Percentiles rank a stretch among this genome's conserved stretches.
These are phyloP conservation scores for Dendropsophus ebraccatus DNA, from an alignment of 2,113 vertebrate species.

Conservation along the genomic window DNA sequence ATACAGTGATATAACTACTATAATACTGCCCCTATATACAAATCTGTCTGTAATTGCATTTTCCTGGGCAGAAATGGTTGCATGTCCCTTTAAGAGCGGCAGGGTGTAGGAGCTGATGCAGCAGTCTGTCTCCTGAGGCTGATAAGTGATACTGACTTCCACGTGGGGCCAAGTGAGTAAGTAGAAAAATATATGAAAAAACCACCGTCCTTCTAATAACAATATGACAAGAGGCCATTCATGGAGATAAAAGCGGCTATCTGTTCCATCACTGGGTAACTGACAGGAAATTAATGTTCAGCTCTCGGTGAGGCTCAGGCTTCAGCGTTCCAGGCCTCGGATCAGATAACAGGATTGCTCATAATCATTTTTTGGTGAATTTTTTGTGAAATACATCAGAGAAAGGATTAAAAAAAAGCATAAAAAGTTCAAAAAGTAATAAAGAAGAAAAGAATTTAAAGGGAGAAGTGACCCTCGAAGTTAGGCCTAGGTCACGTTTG, in stretches of 20 bases:
- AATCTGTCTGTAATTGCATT: background rate
- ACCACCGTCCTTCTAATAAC: constrained; percentile 34
- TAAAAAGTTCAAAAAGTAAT: background rate
- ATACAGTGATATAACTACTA: too few relatives aligned
- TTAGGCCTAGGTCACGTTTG: too few relatives aligned
- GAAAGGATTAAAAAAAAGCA: background rate
- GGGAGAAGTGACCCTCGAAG: background rate
- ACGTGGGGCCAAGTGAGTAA: constrained; percentile 57
- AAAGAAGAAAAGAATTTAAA: background rate
- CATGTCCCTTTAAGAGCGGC: constrained; percentile 20
- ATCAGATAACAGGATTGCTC: constrained; percentile 11
- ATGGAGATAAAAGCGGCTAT: constrained; percentile 65
- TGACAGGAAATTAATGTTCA: constrained; percentile 70
- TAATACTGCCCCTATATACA: too few relatives aligned
- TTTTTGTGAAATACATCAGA: background rate
- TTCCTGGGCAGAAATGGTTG: background rate
- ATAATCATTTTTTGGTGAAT: background rate
- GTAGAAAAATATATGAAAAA: constrained; percentile 60
- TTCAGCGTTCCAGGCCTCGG: background rate
- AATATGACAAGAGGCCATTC: constrained; percentile 62
- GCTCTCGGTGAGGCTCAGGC: background rate
- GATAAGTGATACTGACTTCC: constrained; percentile 28
- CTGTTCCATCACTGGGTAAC: constrained; percentile 65
- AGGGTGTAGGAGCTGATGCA: background rate
- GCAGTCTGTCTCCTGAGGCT: constrained; percentile 54